These are phyloP conservation scores for Torymus auratus DNA, from an alignment of 2,888 invertebrate species.

Conservation along the genomic window DNA sequence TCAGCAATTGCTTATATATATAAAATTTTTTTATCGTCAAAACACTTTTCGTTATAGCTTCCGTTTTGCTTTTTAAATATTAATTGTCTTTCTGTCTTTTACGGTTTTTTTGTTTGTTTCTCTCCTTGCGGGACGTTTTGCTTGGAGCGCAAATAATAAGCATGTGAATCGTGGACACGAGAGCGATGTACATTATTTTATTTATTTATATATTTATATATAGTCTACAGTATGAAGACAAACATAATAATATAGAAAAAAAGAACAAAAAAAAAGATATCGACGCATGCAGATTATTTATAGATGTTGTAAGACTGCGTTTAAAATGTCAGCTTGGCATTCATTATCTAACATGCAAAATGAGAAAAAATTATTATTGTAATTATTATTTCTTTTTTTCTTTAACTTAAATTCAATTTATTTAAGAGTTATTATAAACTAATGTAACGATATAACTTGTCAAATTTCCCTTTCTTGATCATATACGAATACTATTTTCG, in stretches of 20 bases:
- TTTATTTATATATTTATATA: slow-evolving; percentile 25
- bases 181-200: slow-evolving; percentile 36
- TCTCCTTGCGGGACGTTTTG: slow-evolving; percentile 51
- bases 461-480: too few species aligned
- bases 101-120: slow-evolving; percentile 26
- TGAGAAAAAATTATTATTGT: too few species aligned
- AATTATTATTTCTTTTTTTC: too few species aligned
- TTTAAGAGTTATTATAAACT: too few species aligned
- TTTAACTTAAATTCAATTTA: too few species aligned
- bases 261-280: slow-evolving; percentile 19
- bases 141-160: slow-evolving; percentile 33
- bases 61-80: neutral
- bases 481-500: too few species aligned
- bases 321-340: slow-evolving; percentile 62
- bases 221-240: slow-evolving; percentile 12
- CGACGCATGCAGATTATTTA: slow-evolving; percentile 59
- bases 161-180: slow-evolving; percentile 27
- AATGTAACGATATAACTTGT: too few species aligned
- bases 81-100: slow-evolving; percentile 7
- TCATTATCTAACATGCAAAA: slow-evolving; percentile 62
- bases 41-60: neutral
- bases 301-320: slow-evolving; percentile 41
- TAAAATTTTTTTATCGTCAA: slow-evolving; percentile 1
- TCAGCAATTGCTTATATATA: neutral
- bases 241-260: neutral